Base-by-base conservation (phyloP, 2,797 vertebrate species). In the Lemur catta region DNA sequence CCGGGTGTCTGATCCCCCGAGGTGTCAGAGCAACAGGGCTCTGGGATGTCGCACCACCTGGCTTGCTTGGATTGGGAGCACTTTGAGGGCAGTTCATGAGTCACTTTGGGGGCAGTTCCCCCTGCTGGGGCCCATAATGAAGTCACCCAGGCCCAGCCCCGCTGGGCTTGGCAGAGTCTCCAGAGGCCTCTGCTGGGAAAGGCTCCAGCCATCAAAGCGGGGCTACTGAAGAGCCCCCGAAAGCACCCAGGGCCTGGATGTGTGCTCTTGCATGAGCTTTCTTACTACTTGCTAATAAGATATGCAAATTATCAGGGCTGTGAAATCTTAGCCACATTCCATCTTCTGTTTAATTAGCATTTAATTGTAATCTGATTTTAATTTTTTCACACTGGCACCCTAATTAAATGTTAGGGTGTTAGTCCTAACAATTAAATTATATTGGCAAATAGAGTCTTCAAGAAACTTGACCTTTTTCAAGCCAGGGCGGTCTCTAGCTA, bases 331-430 rank as follows among this genome's bases (percentile, higher is more conserved):
- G 67, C 78, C 91, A 9, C 96, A 87, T 96, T 96, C 72, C 76
- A 97, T 98, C 97, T 98, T 88, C 33, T 95, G 90, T 97, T 98
- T 97, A 97, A 98, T 98, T 98, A 98, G 95, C 87, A 55, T 96
- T 97, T 98, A 97, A 95, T 97, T 76, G 93, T 98, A 97, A 97
- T 98, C 82, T 95, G 92, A 82, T 94, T 97, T 96, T 95, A 93
- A 97, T 98, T 95, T 98, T 98, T 95, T 95, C 88, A 91, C 85
- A 30, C 90, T 96, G 92, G 63, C 87, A 97, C 61, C 33, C 4
- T 96, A 97, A 96, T 98, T 82, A 92, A 98, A 98, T 93, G 95
- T 97, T 97, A 90, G 97, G 86, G 97, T 95, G 93, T 95, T 74
- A 7, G 93, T 97, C 57, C 15, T 96, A 97, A 93, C 93, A 67